These are phyloP conservation scores for Acropora yongei DNA, from an alignment of 64 coral and sea anemone genomes.

Conservation along the genomic window DNA sequence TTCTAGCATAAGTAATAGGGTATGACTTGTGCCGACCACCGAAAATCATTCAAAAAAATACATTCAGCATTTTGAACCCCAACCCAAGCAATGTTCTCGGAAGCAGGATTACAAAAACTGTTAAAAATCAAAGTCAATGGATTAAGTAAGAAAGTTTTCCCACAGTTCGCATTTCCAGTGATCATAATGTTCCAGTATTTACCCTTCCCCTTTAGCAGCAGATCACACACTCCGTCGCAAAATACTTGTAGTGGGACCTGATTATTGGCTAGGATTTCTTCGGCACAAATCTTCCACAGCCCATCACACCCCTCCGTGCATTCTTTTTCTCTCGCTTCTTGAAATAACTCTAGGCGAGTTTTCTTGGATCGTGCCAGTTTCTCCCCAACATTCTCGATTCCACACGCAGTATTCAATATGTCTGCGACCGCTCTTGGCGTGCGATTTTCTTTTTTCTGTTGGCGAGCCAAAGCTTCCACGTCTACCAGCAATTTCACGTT, in stretches of 20 bases:
- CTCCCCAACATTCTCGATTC: not conserved
- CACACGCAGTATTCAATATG: not conserved
- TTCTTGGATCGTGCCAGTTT: not conserved
- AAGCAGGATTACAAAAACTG: not conserved
- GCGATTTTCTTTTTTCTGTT: not conserved
- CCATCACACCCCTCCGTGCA: not conserved
- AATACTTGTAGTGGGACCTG: not conserved
- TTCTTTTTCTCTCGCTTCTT: not conserved
- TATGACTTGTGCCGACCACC: not conserved
- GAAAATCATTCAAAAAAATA: not conserved
- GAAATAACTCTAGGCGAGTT: not conserved
- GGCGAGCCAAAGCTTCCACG: not conserved
- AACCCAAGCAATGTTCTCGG: not conserved
- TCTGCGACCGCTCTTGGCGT: not conserved
- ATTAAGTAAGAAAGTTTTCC: not conserved
- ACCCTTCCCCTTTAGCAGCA: not conserved
- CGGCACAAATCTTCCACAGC: not conserved
- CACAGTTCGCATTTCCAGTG: not conserved
- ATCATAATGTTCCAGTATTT: not conserved
- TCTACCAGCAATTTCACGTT: not conserved
- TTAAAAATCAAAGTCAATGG: not conserved
- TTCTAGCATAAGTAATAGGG: conserved; percentile 33
- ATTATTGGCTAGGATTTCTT: not conserved
- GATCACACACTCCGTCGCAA: not conserved
- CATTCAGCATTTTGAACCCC: not conserved